Evolutionary conservation across 2,113 vertebrate species (phyloP).

Genomic region (Tetrax tetrax): DNA sequence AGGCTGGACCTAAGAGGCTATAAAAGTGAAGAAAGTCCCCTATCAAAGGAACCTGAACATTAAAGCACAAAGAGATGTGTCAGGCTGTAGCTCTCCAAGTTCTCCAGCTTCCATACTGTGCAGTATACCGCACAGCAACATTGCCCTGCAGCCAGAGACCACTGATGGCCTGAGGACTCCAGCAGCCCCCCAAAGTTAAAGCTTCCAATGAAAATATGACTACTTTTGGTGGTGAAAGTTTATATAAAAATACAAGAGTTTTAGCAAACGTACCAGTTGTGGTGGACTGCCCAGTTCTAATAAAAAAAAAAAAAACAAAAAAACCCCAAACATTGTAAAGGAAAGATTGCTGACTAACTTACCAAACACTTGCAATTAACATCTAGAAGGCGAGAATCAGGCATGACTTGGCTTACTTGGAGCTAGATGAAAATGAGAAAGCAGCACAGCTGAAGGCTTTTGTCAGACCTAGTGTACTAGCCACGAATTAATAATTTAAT

Average conservation of each 20-base stretch:
- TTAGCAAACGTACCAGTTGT: not conserved
- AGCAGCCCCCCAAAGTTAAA: not conserved
- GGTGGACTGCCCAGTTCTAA: not conserved
- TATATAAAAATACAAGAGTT: not conserved
- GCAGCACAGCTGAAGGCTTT: not conserved
- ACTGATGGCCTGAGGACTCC: not conserved
- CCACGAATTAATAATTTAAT: slow-evolving; percentile 38
- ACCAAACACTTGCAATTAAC: not conserved
- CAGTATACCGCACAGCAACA: not conserved
- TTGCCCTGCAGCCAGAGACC: not conserved
- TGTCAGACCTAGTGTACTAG: not conserved
- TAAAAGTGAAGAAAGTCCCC: not conserved
- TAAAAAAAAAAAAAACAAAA: not conserved
- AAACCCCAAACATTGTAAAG: not conserved
- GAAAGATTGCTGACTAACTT: not conserved
- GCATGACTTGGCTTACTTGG: not conserved
- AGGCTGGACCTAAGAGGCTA: not conserved
- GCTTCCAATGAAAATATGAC: not conserved
- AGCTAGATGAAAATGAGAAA: not conserved
- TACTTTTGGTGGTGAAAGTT: not conserved
- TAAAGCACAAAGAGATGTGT: not conserved
- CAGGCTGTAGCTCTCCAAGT: not conserved
- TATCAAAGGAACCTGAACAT: not conserved
- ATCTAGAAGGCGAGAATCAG: not conserved
- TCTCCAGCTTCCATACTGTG: not conserved